Percentiles rank a stretch among this genome's conserved stretches.
Conservation (phyloP, 2,797 vertebrate species). For the Carcharodon carcharias region DNA sequence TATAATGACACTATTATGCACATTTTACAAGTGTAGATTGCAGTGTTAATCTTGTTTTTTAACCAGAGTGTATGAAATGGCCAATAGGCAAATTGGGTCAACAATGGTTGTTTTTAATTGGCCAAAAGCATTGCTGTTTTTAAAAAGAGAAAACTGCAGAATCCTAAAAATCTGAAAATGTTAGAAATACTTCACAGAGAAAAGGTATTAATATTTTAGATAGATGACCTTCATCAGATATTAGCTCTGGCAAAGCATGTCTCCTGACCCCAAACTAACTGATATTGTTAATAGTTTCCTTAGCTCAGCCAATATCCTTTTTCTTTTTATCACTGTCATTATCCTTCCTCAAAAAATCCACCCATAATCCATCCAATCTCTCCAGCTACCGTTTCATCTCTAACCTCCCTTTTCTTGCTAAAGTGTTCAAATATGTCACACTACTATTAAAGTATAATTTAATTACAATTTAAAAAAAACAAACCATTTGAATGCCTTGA, state of each 20-base stretch:
- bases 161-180: neutral
- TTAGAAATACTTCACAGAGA: neutral
- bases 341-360: neutral
- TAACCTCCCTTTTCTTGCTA: neutral
- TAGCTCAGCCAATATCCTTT: neutral
- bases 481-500: neutral
- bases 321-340: neutral
- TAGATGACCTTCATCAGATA: neutral
- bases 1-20: neutral
- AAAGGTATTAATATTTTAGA: neutral
- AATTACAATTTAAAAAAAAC: neutral
- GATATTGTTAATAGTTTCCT: neutral
- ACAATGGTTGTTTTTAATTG: neutral
- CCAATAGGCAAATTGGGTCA: neutral
- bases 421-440: neutral
- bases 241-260: neutral
- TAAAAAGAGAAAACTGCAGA: neutral
- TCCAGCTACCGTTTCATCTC: neutral
- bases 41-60: neutral
- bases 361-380: neutral
- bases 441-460: neutral
- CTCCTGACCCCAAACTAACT: neutral
- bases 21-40: neutral
- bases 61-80: neutral
- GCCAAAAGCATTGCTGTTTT: neutral